Evolutionary conservation across 2,888 invertebrate genomes (phyloP).

Genomic region (Latrodectus hesperus): DNA sequence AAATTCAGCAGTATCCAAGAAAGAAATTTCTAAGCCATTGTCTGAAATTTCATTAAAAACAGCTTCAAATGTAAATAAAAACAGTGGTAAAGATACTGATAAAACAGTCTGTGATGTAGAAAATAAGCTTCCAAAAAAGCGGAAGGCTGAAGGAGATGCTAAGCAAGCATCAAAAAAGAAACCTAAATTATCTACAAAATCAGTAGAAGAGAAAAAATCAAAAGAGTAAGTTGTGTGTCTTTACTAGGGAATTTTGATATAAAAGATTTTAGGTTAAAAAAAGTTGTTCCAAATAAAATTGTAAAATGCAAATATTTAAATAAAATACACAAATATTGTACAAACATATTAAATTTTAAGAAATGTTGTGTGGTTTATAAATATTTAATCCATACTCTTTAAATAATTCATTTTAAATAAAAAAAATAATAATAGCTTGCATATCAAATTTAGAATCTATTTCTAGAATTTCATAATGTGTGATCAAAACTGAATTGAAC

Average conservation of each 20-base stretch:
- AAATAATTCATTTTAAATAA: no score
- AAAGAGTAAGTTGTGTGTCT: slow-evolving; percentile 47
- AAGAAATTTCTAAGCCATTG: slow-evolving; percentile 19
- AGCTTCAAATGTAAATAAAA: slow-evolving; percentile 45
- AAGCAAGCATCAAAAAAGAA: slow-evolving; percentile 38
- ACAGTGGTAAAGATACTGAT: slow-evolving; percentile 28
- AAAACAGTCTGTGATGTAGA: slow-evolving; percentile 31
- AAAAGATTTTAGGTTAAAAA: neutral
- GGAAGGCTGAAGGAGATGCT: slow-evolving; percentile 45
- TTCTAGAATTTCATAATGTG: no score
- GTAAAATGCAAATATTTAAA: no score
- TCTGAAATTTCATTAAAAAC: slow-evolving; percentile 6
- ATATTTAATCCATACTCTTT: no score
- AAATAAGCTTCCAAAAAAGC: slow-evolving; percentile 50
- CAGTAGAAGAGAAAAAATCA: slow-evolving; percentile 31
- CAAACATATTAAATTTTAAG: no score
- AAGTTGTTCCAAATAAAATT: no score
- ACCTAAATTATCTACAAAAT: slow-evolving; percentile 24
- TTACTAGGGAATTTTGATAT: neutral
- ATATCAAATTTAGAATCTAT: no score
- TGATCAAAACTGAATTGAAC: no score
- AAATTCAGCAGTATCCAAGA: neutral
- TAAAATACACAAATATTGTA: no score
- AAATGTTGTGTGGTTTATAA: no score
- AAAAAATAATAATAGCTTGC: no score